A percentile compares a stretch with the other conserved stretches of the same genome.
phyloP scores from a whole-genome alignment of 2,797 vertebrate species.

The Apodemus agrarius region DNA sequence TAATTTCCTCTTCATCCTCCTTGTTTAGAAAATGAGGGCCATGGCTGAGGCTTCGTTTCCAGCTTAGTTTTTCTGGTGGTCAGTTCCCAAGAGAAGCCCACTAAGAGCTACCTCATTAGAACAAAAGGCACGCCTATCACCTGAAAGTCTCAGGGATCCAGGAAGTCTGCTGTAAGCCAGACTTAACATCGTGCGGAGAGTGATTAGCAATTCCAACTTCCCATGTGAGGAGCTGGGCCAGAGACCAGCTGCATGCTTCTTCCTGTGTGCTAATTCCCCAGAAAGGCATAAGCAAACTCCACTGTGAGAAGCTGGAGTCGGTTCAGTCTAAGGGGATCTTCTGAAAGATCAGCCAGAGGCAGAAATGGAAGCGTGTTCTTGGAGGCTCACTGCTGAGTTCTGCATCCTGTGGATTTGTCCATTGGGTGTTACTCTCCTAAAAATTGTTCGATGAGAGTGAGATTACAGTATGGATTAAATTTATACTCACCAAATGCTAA shows the following conservation, averaged over 20 bases:
- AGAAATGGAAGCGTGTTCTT: background rate
- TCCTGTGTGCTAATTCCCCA: background rate
- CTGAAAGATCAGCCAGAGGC: background rate
- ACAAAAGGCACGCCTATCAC: background rate
- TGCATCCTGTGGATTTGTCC: background rate
- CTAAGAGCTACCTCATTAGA: background rate
- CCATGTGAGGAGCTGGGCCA: background rate
- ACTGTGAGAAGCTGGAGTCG: background rate
- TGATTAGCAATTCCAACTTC: background rate
- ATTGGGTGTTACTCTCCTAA: background rate
- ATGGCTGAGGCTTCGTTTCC: background rate
- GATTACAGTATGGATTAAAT: slow-evolving; percentile 30
- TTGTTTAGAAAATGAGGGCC: background rate
- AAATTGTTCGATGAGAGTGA: background rate
- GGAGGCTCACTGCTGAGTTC: background rate
- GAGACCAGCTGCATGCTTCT: background rate
- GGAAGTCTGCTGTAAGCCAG: background rate
- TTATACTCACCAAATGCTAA: background rate
- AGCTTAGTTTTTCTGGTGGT: background rate
- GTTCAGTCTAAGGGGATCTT: slow-evolving; percentile 3
- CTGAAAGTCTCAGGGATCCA: background rate
- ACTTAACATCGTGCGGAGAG: background rate
- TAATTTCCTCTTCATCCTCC: background rate
- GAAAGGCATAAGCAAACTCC: background rate
- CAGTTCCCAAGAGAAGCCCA: background rate